Conservation (phyloP, 2,888 invertebrate species). For the Pedicia rivosa region DNA sequence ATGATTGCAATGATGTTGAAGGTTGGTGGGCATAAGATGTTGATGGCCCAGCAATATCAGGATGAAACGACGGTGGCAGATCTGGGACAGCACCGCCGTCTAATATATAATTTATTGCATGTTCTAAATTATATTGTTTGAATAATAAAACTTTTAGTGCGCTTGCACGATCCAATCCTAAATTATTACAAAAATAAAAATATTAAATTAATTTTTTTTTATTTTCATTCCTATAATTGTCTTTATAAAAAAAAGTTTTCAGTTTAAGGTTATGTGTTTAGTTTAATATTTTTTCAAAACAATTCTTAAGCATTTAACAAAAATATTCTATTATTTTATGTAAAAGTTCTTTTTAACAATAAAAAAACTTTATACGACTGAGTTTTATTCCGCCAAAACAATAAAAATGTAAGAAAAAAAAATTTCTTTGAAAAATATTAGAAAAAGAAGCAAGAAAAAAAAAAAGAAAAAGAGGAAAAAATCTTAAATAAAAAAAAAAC, state of each 20-base stretch:
- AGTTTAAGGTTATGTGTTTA: not conserved
- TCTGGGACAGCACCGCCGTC: conserved; percentile 5
- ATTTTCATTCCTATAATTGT: too few species aligned
- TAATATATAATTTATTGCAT: conserved; percentile 11
- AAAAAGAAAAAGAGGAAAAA: too few species aligned
- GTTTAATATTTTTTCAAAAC: too few species aligned
- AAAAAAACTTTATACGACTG: too few species aligned
- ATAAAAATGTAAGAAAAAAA: too few species aligned
- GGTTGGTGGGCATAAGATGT: conserved; percentile 4
- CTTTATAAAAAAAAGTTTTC: not conserved
- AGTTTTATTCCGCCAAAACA: not conserved
- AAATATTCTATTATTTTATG: too few species aligned
- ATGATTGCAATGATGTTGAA: too few species aligned
- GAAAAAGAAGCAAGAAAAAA: too few species aligned
- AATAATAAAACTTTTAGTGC: conserved; percentile 8
- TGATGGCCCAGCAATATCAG: conserved; percentile 1
- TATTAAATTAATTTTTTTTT: not conserved
- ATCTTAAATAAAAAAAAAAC: not conserved
- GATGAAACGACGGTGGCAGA: not conserved
- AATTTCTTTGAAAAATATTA: too few species aligned
- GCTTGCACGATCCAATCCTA: conserved; percentile 7
- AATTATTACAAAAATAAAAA: not conserved
- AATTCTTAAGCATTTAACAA: too few species aligned
- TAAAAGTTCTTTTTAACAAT: too few species aligned
- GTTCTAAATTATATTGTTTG: conserved; percentile 9